phyloP scores from a whole-genome alignment of 2,113 vertebrate genomes.

The Oriolus oriolus region DNA sequence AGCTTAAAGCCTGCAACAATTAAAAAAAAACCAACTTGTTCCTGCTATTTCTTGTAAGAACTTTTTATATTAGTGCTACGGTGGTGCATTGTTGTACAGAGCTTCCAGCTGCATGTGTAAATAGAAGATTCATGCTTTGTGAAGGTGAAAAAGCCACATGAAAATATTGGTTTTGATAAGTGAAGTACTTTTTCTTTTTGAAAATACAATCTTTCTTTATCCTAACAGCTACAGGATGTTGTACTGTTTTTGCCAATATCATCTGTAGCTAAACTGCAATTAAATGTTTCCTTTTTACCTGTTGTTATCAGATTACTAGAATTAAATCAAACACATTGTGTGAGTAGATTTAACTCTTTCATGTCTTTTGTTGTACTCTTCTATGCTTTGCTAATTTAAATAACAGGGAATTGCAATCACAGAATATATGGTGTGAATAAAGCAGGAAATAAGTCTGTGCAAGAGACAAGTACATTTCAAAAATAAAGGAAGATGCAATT shows the following conservation, averaged over 20 bases:
- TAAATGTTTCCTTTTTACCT: not conserved
- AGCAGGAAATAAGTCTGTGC: not conserved
- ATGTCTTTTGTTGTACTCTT: not conserved
- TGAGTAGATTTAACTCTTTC: not conserved
- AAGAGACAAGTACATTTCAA: not conserved
- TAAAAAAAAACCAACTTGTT: not conserved
- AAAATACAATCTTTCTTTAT: not conserved
- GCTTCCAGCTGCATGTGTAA: not conserved
- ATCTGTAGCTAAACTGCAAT: not conserved
- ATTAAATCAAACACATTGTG: not conserved
- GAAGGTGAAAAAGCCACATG: not conserved
- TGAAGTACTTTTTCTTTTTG: not conserved
- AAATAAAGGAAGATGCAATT: not conserved
- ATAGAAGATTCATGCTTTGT: not conserved
- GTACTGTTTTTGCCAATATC: not conserved
- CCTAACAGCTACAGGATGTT: not conserved
- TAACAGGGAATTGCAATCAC: not conserved
- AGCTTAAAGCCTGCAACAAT: not conserved
- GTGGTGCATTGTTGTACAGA: not conserved
- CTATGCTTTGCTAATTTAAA: not conserved
- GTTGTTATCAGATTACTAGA: not conserved
- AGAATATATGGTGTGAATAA: not conserved
- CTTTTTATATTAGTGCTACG: not conserved
- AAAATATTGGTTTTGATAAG: not conserved
- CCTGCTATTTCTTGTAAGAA: not conserved